Evolutionary conservation across 2,888 invertebrate genomes (phyloP).

Genomic region (Heliconius aoede): DNA sequence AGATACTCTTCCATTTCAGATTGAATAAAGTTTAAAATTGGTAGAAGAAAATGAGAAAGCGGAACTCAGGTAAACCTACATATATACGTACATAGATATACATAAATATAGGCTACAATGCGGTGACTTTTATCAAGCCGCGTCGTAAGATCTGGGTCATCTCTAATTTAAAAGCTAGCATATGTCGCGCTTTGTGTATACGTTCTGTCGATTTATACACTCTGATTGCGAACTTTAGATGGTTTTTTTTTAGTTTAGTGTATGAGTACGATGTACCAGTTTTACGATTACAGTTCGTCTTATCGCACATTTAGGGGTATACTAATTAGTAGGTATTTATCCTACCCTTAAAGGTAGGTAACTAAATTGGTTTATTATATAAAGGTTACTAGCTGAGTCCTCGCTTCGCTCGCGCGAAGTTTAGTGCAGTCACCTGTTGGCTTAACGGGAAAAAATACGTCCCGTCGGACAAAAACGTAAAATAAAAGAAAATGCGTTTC

Average conservation of each 20-base stretch:
- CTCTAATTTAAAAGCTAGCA: constrained; percentile 21
- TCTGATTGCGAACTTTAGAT: constrained; percentile 12
- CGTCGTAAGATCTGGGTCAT: constrained; percentile 25
- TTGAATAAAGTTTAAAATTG: neutral
- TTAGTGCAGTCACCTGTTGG: too few species aligned
- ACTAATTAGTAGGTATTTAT: too few species aligned
- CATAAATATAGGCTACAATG: constrained; percentile 19
- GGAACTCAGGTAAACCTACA: neutral
- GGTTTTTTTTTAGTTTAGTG: neutral
- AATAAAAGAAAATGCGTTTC: too few species aligned
- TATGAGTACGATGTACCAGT: neutral
- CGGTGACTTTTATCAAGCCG: constrained; percentile 24
- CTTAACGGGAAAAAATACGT: too few species aligned
- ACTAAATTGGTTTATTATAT: too few species aligned
- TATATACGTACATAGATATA: neutral
- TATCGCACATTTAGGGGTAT: neutral
- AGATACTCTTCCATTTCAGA: neutral
- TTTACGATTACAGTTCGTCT: neutral
- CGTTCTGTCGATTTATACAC: constrained; percentile 10
- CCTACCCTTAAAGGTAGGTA: neutral
- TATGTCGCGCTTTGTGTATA: constrained; percentile 5
- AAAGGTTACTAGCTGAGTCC: too few species aligned
- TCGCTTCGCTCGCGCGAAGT: too few species aligned
- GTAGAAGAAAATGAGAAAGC: neutral
- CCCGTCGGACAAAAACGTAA: too few species aligned